phyloP scores from a whole-genome alignment of 2,888 invertebrate genomes.

The Drosophila limbata region DNA sequence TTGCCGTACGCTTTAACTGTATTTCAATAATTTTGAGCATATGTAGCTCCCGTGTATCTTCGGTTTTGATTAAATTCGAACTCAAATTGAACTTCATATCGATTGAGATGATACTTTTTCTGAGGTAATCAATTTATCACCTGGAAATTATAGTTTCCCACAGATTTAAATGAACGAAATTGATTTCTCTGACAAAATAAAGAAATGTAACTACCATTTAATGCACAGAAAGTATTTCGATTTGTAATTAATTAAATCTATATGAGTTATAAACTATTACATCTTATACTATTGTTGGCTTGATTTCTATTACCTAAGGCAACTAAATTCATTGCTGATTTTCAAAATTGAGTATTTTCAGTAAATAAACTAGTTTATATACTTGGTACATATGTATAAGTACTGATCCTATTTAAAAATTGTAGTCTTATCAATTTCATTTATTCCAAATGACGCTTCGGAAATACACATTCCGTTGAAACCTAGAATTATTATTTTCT shows the following conservation, averaged over 20 bases:
- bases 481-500: slow-evolving; percentile 23
- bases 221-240: too few relatives aligned
- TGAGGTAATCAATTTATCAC: neutral
- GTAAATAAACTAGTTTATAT: slow-evolving; percentile 2
- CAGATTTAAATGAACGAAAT: too few relatives aligned
- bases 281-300: neutral
- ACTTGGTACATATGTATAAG: neutral
- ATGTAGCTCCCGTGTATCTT: neutral
- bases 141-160: too few relatives aligned
- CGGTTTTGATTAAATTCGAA: neutral
- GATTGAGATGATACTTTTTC: neutral
- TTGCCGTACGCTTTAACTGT: slow-evolving; percentile 2
- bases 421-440: slow-evolving; percentile 23
- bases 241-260: too few relatives aligned
- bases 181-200: too few relatives aligned
- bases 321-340: slow-evolving; percentile 9
- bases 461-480: slow-evolving; percentile 13
- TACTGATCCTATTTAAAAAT: slow-evolving; percentile 17
- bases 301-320: neutral
- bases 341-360: neutral
- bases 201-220: too few relatives aligned
- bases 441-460: slow-evolving; percentile 21
- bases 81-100: neutral
- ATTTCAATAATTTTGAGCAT: slow-evolving; percentile 15
- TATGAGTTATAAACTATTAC: neutral